Evolutionary conservation across 2,797 vertebrate species (phyloP), one percentile per base, ranked within the genome.

Genomic region (Megalops cyprinoides): DNA sequence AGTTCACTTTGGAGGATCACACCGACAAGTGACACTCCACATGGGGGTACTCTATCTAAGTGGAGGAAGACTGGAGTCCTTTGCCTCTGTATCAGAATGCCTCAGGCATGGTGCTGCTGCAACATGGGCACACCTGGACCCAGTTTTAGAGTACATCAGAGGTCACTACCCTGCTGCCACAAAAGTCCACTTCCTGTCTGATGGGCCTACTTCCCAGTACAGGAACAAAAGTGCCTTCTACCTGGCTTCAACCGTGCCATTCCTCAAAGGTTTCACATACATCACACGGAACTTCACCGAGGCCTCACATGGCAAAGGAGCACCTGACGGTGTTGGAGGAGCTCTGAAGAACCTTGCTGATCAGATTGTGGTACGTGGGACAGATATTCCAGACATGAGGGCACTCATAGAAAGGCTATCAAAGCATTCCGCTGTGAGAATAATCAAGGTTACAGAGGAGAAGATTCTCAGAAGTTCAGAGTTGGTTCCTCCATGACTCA

Each of bases 351-450:
- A 76, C 34, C 67, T 81, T 12, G 82, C 71, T 12, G 58, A 81
- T 48, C 18, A 58, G 49, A 84, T 79, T 37, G 83, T 84, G 76
- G 71, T 76, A 31, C 79, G 84, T 56, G 76, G 83, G 28, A 84
- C 76, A 42, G 77, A 73, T 39, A 81, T 84, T n/a, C 76, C 82
- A 60, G 51, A 83, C 77, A 60, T 10, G 18, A 28, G 15, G 7
- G 25, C 31, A 8, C 4, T 65, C 8, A 34, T 65, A 1, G 1
- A 28, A 65, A 65, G 65, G 15, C 60, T 65, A 8, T 8, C 8
- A 8, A 1, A 65, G 34, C 60, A 65, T 3, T 28, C 25, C 10
- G 28, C 7, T 65, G n/a, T 31, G 9, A 65, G 18, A 15, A 25
- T 65, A 5, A 39, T 39, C 23, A n/a, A 71, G 9, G 67, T 71